A percentile compares a stretch with the other conserved stretches of the same genome.
These are phyloP conservation scores for Heliangelus exortis DNA, from an alignment of 2,797 vertebrate genomes.

Conservation along the genomic window DNA sequence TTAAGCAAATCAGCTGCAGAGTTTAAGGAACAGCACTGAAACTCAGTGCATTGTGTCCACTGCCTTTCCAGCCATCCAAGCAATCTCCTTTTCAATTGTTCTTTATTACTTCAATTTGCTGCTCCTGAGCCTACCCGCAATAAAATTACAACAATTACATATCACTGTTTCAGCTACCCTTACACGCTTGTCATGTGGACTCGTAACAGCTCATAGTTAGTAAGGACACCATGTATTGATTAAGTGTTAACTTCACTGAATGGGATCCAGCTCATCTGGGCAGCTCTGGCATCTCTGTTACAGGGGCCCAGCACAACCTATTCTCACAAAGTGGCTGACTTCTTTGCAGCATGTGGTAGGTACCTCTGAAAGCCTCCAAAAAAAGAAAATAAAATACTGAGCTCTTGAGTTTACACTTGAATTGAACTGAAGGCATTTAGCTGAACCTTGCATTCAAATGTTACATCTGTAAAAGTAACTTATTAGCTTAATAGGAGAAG, in stretches of 20 bases:
- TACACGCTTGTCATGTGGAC: not conserved
- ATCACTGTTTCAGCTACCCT: not conserved
- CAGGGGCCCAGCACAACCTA: not conserved
- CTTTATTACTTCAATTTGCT: not conserved
- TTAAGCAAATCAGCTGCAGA: conserved; percentile 10
- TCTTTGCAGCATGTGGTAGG: not conserved
- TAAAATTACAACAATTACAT: not conserved
- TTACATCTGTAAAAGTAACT: not conserved
- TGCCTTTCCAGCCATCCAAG: not conserved
- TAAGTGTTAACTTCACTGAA: not conserved
- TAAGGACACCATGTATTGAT: not conserved
- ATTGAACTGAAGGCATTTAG: not conserved
- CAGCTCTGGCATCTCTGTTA: not conserved
- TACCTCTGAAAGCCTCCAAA: not conserved
- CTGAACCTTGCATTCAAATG: not conserved
- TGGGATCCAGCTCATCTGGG: not conserved
- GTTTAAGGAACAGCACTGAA: not conserved
- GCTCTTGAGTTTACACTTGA: not conserved
- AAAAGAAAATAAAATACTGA: not conserved
- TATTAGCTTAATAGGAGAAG: not conserved
- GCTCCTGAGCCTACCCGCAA: not conserved
- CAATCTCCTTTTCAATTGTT: not conserved
- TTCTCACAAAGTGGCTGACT: not conserved
- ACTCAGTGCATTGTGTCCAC: not conserved
- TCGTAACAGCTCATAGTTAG: not conserved